Base-by-base conservation (phyloP, 2,113 vertebrate species). In the Uria aalge region DNA sequence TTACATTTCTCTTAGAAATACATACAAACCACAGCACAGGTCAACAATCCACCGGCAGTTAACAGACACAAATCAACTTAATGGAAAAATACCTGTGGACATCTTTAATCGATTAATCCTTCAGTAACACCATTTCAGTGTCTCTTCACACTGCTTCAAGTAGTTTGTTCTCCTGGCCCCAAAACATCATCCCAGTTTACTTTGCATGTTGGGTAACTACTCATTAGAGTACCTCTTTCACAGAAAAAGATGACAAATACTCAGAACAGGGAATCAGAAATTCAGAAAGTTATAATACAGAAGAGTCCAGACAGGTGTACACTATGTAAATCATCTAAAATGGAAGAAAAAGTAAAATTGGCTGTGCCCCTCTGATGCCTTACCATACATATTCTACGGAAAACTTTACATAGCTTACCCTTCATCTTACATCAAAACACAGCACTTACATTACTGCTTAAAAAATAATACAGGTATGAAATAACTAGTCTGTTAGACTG, bases 1-100 rank as follows among this genome's bases (percentile, higher is more conserved):
- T 78, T 66, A 95, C 77, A 91, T 95, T 95, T 89, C 91, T 95
- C 72, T 83, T 85, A 95, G 77, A 96, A 95, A 91, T 73, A 93
- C 75, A 94, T 48, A 94, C 45, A 91, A 89, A 82, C 52, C 50
- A 94, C 73, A 94, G 83, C 91, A 94, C 45, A 85, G 48, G 41
- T 38, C 53, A 95, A 69, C 62, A 82, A 82, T 79, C 67, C 69
- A 62, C 77, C 41, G 32, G 66, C 45, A 73, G 72, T n/a, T 78
- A 84, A 96, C 0, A 78, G 57, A 47, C 53, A 91, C 12, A n/a
- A 86, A 14, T 78, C 62, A 92, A 17, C 8, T 86, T 38, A 22
- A 73, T 66, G 50, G 15, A 59, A 91, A 87, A 85, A 45, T 10
- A 75, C 41, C 57, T 7, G 22, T 26, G 62, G 22, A 40, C 79